A percentile compares a stretch with the other conserved stretches of the same genome.
phyloP scores from a whole-genome alignment of 1,140 invertebrate genomes.

The Arctopsyche grandis region DNA sequence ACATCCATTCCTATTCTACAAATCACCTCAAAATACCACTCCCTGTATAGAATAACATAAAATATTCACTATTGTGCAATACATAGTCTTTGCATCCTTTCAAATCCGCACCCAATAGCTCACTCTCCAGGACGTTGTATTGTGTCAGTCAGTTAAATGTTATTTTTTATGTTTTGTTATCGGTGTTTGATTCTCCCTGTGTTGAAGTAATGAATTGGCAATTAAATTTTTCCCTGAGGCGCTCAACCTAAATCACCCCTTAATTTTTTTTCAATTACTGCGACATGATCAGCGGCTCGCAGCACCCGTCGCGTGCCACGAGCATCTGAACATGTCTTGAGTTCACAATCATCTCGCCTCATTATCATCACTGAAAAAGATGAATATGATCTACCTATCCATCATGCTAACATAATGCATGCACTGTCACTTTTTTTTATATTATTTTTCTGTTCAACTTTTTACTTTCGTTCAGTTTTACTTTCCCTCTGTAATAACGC shows the following conservation, averaged over 20 bases:
- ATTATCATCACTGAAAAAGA: slow-evolving; percentile 44
- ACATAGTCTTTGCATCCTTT: too few relatives aligned
- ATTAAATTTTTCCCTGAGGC: slow-evolving; percentile 46
- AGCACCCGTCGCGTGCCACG: background rate
- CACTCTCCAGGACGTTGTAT: slow-evolving; percentile 22
- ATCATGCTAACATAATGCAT: slow-evolving; percentile 29
- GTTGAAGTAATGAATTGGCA: slow-evolving; percentile 35
- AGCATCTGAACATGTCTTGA: slow-evolving; percentile 42
- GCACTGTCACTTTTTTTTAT: background rate
- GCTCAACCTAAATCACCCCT: slow-evolving; percentile 54
- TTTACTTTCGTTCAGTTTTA: background rate
- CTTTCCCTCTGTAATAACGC: slow-evolving; percentile 1
- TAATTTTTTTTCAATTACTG: slow-evolving; percentile 35
- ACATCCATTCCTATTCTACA: too few relatives aligned
- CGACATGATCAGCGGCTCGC: slow-evolving; percentile 31
- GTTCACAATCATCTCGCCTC: slow-evolving; percentile 51
- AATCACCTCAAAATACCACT: too few relatives aligned
- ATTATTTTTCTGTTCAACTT: background rate
- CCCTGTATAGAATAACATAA: too few relatives aligned
- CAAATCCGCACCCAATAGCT: background rate
- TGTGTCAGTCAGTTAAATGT: slow-evolving; percentile 31
- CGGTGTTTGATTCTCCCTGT: slow-evolving; percentile 43
- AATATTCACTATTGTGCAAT: too few relatives aligned
- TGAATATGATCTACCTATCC: slow-evolving; percentile 13
- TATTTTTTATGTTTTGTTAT: slow-evolving; percentile 43